Base-by-base conservation (phyloP, 2,797 vertebrate species). In the Xyrichtys novacula region DNA sequence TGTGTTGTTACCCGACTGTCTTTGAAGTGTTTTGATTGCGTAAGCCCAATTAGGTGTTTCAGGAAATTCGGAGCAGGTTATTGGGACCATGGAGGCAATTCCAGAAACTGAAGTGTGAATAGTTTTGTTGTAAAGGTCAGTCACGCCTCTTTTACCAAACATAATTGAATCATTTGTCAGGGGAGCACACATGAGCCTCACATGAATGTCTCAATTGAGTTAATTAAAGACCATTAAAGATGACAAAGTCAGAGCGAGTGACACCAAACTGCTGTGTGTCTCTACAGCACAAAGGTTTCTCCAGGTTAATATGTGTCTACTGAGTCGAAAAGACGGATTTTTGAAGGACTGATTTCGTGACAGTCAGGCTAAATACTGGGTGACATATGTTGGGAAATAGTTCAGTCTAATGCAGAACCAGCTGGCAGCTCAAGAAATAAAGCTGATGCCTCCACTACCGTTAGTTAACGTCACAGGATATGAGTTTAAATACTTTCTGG, bases 91-190 rank as follows among this genome's bases (percentile, higher is more conserved):
- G 32, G 44, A 72, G 20, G 25, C 31, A 67, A 63, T 56, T 62
- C 64, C 50, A 49, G 50, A 72, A 80, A 61, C 0, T 60, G 53
- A 73, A 68, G 56, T 60, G 57, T 74, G 50, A 84, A 56, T 47
- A 49, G 55, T 34, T 78, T 7, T 22, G 20, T 54, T 76, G 65
- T 46, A 82, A 84, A 72, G 54, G 72, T 78, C 62, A 78, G 69
- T 78, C 65, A 72, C 6, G 48, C 72, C 67, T 77, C 74, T 77
- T 87, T 85, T 83, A 68, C 23, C 3, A 58, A 77, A 71, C 70
- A 59, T 71, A 78, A 82, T 82, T 71, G 65, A 60, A 76, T 84
- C 0, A 56, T 69, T 79, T 54, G 60, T 61, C 36, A 2, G 12
- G 20, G 32, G 57, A 68, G 71, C 63, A 42, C 65, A 43, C 57